Base-by-base conservation (phyloP, 2,113 vertebrate species). In the Microcebus jonahi region DNA sequence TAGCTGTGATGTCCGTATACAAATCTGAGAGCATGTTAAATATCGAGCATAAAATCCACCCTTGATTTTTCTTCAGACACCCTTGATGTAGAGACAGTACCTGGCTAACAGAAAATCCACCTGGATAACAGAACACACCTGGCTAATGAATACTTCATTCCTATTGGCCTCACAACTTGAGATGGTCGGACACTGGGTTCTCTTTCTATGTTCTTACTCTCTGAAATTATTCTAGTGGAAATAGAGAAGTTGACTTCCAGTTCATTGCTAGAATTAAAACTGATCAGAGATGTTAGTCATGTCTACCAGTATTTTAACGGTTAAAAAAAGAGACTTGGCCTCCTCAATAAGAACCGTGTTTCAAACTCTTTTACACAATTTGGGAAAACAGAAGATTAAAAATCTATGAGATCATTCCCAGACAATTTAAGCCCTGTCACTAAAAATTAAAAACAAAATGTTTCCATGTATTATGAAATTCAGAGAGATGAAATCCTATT, bases 191-290 rank as follows among this genome's bases (percentile, higher is more conserved):
- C 7, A 39, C 57, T 53, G 53, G 48, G 0, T 84, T 48, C 34
- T 80, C 36, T 81, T 89, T 95, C 61, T 73, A 63, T 63, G 10
- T 68, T 93, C n/a, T 42, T 59, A 53, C 36, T 67, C 57, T 94
- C 45, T 92, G 63, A 83, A 94, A 48, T 84, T 88, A 73, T 84
- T 53, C 34, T 91, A 29, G 36, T 84, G 36, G 55, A 36, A 90
- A 73, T 80, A 57, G 70, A 90, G 61, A 67, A 89, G 21, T 68
- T 82, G 57, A 9, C 36, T 91, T 34, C 65, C 29, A 25, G 48
- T 67, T 80, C 63, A 63, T 57, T 90, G 31, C 21, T 63, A 90
- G 8, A 73, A 95, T 71, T 84, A 94, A 96, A 95, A 59, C 25
- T 89, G 31, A 94, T 75, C 9, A 68, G 2, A 53, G 3, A 50